Percentiles rank a stretch among this genome's conserved stretches.
Conservation (phyloP, 2,113 vertebrate species). For the Hymenochirus boettgeri region DNA sequence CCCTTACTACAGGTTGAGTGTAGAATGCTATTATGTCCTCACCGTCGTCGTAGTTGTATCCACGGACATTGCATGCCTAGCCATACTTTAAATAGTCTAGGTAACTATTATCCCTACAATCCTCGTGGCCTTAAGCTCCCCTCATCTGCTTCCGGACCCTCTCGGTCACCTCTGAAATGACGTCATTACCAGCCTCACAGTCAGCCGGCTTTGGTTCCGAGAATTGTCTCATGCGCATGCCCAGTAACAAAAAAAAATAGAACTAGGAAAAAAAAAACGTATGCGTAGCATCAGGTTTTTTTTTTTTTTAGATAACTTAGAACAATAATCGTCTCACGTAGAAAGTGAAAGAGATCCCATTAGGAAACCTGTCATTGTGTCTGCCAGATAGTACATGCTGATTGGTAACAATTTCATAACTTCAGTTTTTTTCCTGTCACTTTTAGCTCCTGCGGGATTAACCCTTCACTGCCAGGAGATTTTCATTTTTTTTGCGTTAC, state of each 20-base stretch:
- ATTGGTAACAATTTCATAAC: too few species aligned
- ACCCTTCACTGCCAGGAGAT: too few species aligned
- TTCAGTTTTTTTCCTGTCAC: too few species aligned
- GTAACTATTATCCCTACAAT: neutral
- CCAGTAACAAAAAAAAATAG: too few species aligned
- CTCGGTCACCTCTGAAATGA: neutral
- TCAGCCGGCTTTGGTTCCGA: neutral
- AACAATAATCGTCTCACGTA: too few species aligned
- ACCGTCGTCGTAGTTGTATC: constrained; percentile 98
- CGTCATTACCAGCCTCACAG: neutral
- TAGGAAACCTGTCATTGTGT: too few species aligned
- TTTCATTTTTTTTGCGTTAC: too few species aligned
- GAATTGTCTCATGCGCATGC: neutral
- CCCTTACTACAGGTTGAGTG: too few species aligned
- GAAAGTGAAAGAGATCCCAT: too few species aligned
- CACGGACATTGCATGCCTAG: constrained; percentile 93
- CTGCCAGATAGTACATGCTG: too few species aligned
- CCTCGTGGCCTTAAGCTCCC: constrained; percentile 38
- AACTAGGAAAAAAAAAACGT: too few species aligned
- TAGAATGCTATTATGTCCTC: constrained; percentile 28
- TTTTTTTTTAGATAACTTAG: neutral
- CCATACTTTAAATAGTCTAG: constrained; percentile 63
- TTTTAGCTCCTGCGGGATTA: too few species aligned
- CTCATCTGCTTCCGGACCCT: neutral
- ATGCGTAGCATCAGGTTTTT: neutral